These are phyloP conservation scores for Aphidius colemani DNA, from an alignment of 2,888 invertebrate genomes.

Conservation along the genomic window DNA sequence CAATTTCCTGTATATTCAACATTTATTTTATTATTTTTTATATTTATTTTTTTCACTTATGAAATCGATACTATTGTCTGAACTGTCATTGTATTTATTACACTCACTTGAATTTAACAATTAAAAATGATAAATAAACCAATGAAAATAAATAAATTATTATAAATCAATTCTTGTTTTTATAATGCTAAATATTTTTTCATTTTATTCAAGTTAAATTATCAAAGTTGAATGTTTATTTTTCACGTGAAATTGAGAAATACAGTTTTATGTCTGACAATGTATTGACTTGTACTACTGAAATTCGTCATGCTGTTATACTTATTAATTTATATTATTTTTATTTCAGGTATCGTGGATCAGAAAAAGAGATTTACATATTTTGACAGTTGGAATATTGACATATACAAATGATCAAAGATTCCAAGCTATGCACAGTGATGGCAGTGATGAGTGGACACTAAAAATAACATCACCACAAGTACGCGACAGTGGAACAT, in stretches of 20 bases:
- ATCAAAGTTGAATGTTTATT: too few species aligned
- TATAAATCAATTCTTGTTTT: not conserved
- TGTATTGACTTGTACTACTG: too few species aligned
- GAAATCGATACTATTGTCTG: too few species aligned
- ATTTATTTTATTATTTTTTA: conserved; percentile 6
- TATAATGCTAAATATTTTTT: not conserved
- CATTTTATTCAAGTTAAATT: not conserved
- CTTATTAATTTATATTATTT: not conserved
- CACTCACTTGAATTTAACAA: too few species aligned
- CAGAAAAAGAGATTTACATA: conserved; percentile 80
- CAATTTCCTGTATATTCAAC: conserved; percentile 7
- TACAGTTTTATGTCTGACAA: too few species aligned
- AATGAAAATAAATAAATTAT: too few species aligned
- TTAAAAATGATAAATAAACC: too few species aligned
- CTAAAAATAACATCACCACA: conserved; percentile 73
- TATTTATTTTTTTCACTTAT: too few species aligned
- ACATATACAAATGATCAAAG: conserved; percentile 77
- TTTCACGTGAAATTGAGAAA: too few species aligned
- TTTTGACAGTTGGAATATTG: conserved; percentile 73
- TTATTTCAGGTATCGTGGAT: conserved; percentile 80
- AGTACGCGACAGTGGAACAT: conserved; percentile 71
- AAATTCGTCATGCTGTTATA: too few species aligned
- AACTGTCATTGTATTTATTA: too few species aligned
- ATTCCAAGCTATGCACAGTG: conserved; percentile 72
- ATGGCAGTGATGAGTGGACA: conserved; percentile 76